Evolutionary conservation across 1,140 invertebrate species (phyloP), one percentile per base, ranked within the genome.

Genomic region (Ceratitis capitata): DNA sequence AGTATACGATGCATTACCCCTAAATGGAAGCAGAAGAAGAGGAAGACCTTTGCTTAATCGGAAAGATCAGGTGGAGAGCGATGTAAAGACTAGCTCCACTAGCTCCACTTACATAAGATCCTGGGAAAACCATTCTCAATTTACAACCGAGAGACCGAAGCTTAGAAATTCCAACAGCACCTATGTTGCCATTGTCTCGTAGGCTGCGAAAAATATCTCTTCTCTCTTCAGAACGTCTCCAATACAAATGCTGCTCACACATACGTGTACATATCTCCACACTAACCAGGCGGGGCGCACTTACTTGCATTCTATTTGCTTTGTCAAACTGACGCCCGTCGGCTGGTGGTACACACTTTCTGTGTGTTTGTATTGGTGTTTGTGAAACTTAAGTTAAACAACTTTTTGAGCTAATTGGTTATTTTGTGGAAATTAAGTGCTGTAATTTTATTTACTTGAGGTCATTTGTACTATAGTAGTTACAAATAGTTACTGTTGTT

Each of bases 341-440:
- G 83, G 58, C 45, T 47, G 69, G 53, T 47, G 69, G 53, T 39
- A 58, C 74, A 58, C 74, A 64, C 58, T 82, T 85, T 87, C n/a
- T n/a, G n/a, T n/a, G n/a, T n/a, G n/a, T n/a, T n/a, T n/a, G n/a
- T n/a, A n/a, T n/a, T n/a, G n/a, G 86, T 85, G 85, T 91, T 88
- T 91, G 89, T 91, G 87, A 88, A 91, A 91, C 90, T 91, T 91
- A 91, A 89, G 90, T 88, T 89, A 91, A 91, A 91, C n/a, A n/a
- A n/a, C 88, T 91, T 91, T 91, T 69, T 89, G 86, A 91, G 90
- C 90, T 91, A 91, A 91, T 91, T 91, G 90, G 86, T 91, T 91
- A 90, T 91, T 91, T 91, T 91, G 90, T 91, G 90, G 90, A 90
- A 91, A 91, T 91, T 91, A 91, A 91, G 91, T 91, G 90, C 90